Evolutionary conservation across 2,113 vertebrate species (phyloP), one percentile per base, ranked within the genome.

Genomic region (Polyodon spathula): DNA sequence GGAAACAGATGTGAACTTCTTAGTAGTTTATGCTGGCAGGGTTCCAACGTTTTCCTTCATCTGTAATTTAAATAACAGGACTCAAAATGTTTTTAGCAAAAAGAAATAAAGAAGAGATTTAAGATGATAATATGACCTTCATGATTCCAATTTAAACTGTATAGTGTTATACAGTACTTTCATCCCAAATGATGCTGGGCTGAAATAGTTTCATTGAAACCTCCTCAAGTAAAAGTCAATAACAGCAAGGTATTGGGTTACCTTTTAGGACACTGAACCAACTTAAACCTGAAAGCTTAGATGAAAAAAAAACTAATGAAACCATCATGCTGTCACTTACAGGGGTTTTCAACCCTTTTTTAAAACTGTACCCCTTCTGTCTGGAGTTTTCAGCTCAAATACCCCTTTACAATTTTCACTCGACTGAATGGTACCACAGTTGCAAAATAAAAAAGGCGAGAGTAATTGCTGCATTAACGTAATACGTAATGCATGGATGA

Each of bases 1-100:
- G 27, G 42, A 60, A 65, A 40, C 63, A 61, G 58, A 65, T 61
- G 58, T 50, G 54, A 46, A 39, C 58, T 55, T 60, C 16, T 40
- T 52, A 16, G 63, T 37, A 65, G 52, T 48, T 55, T 11, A 54
- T 12, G 27, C 51, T 56, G 58, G 51, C 52, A 6, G 8, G 14
- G 7, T 10, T 53, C 62, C 56, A 63, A 44, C 4, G 15, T 11
- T 40, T n/a, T 8, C 16, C 37, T 54, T 54, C n/a, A 16, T 17
- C 6, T 16, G n/a, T 54, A 54, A 54, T 54, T 54, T 54, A 54
- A 12, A 54, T 54, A 54, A 54, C 27, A 54, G 53, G 9, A 37
- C 15, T 54, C 53, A 15, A 54, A 54, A 16, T 54, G 53, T 16
- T 54, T 54, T 54, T 16, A 54, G 16, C 4, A 50, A n/a, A 50